These are phyloP conservation scores for Rhea pennata DNA, from an alignment of 2,113 vertebrate genomes.

Conservation along the genomic window DNA sequence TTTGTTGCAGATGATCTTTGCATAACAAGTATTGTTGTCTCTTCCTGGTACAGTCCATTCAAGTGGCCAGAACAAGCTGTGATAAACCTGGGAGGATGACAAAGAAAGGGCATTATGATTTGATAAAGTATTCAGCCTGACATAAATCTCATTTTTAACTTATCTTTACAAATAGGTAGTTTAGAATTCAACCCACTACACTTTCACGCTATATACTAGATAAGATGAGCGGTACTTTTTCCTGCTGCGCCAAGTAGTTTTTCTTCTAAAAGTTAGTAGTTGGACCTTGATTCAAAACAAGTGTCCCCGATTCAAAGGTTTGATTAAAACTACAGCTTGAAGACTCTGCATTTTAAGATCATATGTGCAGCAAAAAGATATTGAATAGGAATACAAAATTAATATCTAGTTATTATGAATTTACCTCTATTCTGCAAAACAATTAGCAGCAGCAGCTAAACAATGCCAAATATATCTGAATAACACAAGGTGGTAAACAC, in stretches of 20 bases:
- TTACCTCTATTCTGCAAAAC: not conserved
- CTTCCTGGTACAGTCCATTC: conserved; percentile 90
- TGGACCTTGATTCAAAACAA: not conserved
- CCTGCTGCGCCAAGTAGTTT: not conserved
- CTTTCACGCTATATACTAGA: not conserved
- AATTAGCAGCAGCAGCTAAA: not conserved
- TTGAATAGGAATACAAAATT: not conserved
- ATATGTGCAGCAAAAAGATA: not conserved
- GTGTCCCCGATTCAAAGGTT: not conserved
- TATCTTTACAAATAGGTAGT: not conserved
- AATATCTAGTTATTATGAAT: not conserved
- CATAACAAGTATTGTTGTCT: conserved; percentile 92
- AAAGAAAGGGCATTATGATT: not conserved
- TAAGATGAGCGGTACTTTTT: not conserved
- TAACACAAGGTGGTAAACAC: not conserved
- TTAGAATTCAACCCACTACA: not conserved
- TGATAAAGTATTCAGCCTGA: not conserved
- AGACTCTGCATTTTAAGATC: not conserved
- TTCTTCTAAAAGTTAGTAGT: not conserved
- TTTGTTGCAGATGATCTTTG: conserved; percentile 93
- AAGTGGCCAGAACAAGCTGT: conserved; percentile 94
- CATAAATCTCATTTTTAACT: not conserved
- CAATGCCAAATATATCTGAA: not conserved
- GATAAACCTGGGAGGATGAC: conserved; percentile 83
- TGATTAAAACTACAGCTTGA: not conserved